phyloP scores from a whole-genome alignment of 2,797 vertebrate species.

The Brachymystax lenok region DNA sequence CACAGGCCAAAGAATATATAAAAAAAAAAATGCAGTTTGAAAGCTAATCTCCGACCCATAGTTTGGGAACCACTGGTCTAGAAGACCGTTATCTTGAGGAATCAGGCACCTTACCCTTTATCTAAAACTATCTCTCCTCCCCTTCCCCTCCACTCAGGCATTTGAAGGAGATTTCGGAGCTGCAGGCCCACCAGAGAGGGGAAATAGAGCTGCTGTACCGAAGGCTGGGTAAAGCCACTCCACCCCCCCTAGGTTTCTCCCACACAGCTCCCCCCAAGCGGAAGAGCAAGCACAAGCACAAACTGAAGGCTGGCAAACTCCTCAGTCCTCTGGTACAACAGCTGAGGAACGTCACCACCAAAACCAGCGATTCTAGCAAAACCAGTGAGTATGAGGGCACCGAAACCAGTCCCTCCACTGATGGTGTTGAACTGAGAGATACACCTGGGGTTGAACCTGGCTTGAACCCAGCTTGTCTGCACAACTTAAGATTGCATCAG shows the following conservation, averaged over 20 bases:
- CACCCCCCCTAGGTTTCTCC: slow-evolving; percentile 84
- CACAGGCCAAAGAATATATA: too few relatives aligned
- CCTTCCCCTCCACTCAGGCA: slow-evolving; percentile 74
- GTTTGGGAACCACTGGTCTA: not conserved
- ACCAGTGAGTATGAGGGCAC: slow-evolving; percentile 51
- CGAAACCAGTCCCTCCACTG: not conserved
- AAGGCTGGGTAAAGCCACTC: slow-evolving; percentile 88
- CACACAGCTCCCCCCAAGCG: slow-evolving; percentile 88
- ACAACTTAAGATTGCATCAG: not conserved
- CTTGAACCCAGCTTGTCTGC: not conserved
- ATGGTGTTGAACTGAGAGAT: not conserved
- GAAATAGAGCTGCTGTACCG: slow-evolving; percentile 92
- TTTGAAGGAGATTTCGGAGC: slow-evolving; percentile 94
- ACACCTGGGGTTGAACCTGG: not conserved
- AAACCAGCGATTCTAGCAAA: slow-evolving; percentile 68
- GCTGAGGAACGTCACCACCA: slow-evolving; percentile 87
- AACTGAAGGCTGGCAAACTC: slow-evolving; percentile 90
- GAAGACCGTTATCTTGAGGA: not conserved
- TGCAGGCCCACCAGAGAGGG: slow-evolving; percentile 91
- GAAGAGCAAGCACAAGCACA: slow-evolving; percentile 89
- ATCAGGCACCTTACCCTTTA: not conserved
- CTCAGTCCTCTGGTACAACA: slow-evolving; percentile 94
- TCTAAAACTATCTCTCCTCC: not conserved
- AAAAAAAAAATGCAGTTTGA: too few relatives aligned
- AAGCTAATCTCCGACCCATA: too few relatives aligned